Evolutionary conservation across 1,140 invertebrate genomes (phyloP).

Genomic region (Gyrodactylus salaris): DNA sequence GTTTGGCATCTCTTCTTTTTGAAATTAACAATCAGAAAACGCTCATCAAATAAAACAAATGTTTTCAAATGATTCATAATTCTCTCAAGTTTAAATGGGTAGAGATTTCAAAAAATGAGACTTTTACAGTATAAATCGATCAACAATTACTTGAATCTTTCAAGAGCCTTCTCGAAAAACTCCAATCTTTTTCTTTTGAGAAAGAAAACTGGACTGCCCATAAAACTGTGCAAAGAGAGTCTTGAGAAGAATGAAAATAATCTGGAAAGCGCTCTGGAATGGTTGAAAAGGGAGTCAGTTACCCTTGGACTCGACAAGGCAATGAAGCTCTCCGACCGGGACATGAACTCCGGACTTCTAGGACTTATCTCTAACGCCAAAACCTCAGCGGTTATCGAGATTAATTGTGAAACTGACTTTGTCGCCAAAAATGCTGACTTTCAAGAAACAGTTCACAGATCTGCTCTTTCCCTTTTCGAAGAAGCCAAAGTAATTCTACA

Average conservation of each 20-base stretch:
- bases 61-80: too few relatives aligned
- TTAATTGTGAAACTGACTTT: constrained; percentile 6
- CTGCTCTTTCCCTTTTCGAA: not conserved
- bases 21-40: not conserved
- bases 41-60: not conserved
- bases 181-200: not conserved
- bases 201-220: not conserved
- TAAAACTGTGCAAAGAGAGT: not conserved
- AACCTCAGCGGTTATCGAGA: not conserved
- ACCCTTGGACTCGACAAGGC: not conserved
- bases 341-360: not conserved
- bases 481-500: too few relatives aligned
- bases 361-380: not conserved
- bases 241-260: not conserved
- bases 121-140: not conserved
- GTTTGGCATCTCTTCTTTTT: too few relatives aligned
- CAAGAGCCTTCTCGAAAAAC: not conserved
- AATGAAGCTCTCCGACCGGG: not conserved
- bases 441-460: not conserved
- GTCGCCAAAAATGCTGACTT: not conserved
- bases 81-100: too few relatives aligned
- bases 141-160: not conserved
- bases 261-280: not conserved
- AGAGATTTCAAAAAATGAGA: not conserved
- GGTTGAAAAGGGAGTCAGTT: not conserved